Conservation (phyloP, 2,888 invertebrate genomes). For the Drosophila percnosoma region DNA sequence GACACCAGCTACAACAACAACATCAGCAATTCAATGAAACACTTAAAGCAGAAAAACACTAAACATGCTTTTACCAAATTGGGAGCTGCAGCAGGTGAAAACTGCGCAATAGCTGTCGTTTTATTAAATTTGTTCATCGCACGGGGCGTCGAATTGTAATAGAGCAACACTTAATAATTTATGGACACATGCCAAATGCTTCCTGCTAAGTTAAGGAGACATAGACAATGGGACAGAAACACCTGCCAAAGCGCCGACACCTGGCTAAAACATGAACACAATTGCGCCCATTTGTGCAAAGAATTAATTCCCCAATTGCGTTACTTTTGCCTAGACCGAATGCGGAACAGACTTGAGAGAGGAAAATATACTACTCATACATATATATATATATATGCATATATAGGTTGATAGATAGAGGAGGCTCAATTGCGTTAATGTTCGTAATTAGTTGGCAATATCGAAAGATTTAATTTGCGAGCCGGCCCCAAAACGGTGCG, state of each 20-base stretch:
- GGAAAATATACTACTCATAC: not conserved
- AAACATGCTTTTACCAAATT: slow-evolving; percentile 60
- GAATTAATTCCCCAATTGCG: slow-evolving; percentile 65
- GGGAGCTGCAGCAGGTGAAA: slow-evolving; percentile 48
- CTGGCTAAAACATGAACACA: slow-evolving; percentile 50
- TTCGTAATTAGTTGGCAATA: slow-evolving; percentile 76
- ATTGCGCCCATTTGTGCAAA: slow-evolving; percentile 68
- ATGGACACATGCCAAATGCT: slow-evolving; percentile 66
- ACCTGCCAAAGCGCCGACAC: slow-evolving; percentile 64
- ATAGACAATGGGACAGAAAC: slow-evolving; percentile 68
- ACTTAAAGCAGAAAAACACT: slow-evolving; percentile 29
- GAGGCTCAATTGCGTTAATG: slow-evolving; percentile 71
- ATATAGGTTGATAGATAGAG: slow-evolving; percentile 32
- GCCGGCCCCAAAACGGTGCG: slow-evolving; percentile 46
- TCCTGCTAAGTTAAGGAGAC: slow-evolving; percentile 54
- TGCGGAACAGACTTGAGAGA: slow-evolving; percentile 35
- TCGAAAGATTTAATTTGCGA: slow-evolving; percentile 63
- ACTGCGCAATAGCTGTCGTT: slow-evolving; percentile 48
- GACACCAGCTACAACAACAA: slow-evolving; percentile 17
- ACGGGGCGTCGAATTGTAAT: slow-evolving; percentile 46
- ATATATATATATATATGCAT: too few relatives aligned
- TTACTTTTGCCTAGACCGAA: slow-evolving; percentile 38
- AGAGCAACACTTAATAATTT: slow-evolving; percentile 50
- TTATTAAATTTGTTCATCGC: slow-evolving; percentile 13
- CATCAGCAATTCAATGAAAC: slow-evolving; percentile 32